These are phyloP conservation scores for Eilema depressum DNA, from an alignment of 2,888 invertebrate genomes.

Conservation along the genomic window DNA sequence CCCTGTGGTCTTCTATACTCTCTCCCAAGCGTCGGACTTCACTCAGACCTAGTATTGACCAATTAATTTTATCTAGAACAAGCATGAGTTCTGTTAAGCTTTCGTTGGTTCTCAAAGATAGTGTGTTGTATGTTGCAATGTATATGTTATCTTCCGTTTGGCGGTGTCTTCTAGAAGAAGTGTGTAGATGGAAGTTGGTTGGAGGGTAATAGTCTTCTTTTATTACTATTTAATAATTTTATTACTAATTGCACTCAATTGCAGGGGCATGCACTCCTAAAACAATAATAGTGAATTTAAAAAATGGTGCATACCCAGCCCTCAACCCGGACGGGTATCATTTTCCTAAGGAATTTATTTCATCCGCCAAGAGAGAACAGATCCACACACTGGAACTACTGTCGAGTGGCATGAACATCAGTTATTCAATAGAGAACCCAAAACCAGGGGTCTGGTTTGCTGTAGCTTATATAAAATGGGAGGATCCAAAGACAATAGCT, in stretches of 20 bases:
- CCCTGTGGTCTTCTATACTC: too few species aligned
- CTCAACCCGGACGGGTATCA: conserved; percentile 93
- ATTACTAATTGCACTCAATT: conserved; percentile 34
- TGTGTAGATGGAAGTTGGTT: too few species aligned
- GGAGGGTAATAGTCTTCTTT: too few species aligned
- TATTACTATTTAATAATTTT: too few species aligned
- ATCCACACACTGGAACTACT: conserved; percentile 87
- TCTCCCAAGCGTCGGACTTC: too few species aligned
- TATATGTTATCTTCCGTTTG: too few species aligned
- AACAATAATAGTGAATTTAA: conserved; percentile 90
- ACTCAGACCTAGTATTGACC: too few species aligned
- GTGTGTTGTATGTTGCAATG: too few species aligned
- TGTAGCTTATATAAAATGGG: conserved; percentile 92
- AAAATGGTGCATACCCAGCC: conserved; percentile 94
- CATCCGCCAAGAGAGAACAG: conserved; percentile 75
- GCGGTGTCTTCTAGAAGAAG: too few species aligned
- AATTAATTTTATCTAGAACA: too few species aligned
- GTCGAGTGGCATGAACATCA: conserved; percentile 88
- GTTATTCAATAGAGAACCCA: conserved; percentile 89
- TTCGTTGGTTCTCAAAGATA: too few species aligned
- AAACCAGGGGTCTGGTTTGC: conserved; percentile 93
- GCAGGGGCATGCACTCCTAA: conserved; percentile 87
- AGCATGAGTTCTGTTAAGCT: too few species aligned
- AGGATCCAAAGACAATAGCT: conserved; percentile 90
- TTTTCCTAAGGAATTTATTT: conserved; percentile 90